Conservation (phyloP, 2,797 vertebrate species). For the Malurus splendens region DNA sequence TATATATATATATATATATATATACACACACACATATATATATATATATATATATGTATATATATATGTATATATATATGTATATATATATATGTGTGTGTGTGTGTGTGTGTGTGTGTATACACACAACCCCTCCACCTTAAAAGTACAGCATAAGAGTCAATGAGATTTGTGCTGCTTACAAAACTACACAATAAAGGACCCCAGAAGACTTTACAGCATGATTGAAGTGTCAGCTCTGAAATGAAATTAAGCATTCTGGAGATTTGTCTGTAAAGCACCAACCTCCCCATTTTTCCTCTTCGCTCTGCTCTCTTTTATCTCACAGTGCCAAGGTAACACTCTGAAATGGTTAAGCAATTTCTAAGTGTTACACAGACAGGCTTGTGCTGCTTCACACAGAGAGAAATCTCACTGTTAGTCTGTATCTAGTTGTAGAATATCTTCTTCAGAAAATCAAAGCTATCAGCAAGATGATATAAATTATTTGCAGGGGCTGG, state of each 20-base stretch:
- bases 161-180: not conserved
- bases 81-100: too few relatives aligned
- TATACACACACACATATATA: too few relatives aligned
- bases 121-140: accelerated
- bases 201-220: not conserved
- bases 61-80: too few relatives aligned
- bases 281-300: not conserved
- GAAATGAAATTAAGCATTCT: not conserved
- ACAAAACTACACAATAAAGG: not conserved
- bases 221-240: not conserved
- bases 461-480: not conserved
- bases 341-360: not conserved
- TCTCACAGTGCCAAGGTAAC: not conserved
- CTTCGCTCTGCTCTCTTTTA: not conserved
- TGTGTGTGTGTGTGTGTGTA: too few relatives aligned
- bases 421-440: not conserved
- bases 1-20: too few relatives aligned
- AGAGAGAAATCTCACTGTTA: not conserved
- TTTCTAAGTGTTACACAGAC: not conserved
- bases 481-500: constrained; percentile 13
- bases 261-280: not conserved
- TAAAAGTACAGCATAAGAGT: not conserved
- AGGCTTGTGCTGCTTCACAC: not conserved
- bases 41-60: too few relatives aligned
- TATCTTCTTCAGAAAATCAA: not conserved